A percentile compares a stretch with the other conserved stretches of the same genome.
Evolutionary conservation across 92 coral and sea anemone genomes (phyloP).

Genomic region (Virgularia gustaviana): DNA sequence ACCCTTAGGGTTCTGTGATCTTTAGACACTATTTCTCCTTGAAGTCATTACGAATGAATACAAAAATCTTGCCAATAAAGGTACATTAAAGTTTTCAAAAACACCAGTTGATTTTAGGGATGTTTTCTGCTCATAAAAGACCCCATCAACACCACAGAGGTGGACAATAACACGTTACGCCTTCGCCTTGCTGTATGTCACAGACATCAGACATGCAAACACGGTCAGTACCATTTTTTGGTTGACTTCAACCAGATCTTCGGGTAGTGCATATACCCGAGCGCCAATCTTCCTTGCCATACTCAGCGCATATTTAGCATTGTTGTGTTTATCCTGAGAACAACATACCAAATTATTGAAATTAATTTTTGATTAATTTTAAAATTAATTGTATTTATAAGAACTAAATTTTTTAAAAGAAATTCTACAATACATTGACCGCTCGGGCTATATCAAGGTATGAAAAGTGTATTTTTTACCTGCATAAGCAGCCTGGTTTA

Average conservation of each 20-base stretch:
- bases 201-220: constrained; percentile 86
- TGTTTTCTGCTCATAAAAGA: too few relatives aligned
- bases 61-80: not conserved
- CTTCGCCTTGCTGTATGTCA: constrained; percentile 4
- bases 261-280: constrained; percentile 84
- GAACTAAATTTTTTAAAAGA: too few relatives aligned
- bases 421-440: too few relatives aligned
- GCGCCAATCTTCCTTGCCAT: constrained; percentile 94
- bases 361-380: not conserved
- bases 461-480: too few relatives aligned
- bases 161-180: not conserved
- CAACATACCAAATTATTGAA: not conserved
- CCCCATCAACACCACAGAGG: too few relatives aligned
- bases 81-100: not conserved
- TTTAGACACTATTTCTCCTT: not conserved
- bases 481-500: too few relatives aligned
- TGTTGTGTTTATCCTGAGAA: constrained; percentile 71
- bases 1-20: too few relatives aligned
- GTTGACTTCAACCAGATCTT: constrained; percentile 89
- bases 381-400: too few relatives aligned
- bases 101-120: too few relatives aligned
- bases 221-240: constrained; percentile 93
- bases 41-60: not conserved
- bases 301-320: constrained; percentile 84
- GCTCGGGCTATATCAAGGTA: too few relatives aligned